Base-by-base conservation (phyloP, 2,888 invertebrate genomes). In the Tiliacea citrago region DNA sequence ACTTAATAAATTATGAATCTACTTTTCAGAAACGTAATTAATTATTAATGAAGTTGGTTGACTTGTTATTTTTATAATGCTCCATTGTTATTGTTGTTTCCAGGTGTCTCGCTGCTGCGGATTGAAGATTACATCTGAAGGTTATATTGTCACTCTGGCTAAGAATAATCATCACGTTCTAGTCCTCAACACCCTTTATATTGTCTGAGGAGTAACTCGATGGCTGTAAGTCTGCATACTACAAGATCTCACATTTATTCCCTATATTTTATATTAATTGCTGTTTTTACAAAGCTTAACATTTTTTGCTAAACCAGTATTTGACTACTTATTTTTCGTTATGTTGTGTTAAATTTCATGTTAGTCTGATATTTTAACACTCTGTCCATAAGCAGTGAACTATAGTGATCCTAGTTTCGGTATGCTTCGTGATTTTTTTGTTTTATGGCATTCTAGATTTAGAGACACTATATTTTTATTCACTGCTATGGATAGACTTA, bases 81-180 rank as follows among this genome's bases (percentile, higher is more conserved):
- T 61, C 24, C 21, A 47, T 18, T 21, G 24, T 13, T 16, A 18
- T 45, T 66, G 47, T 1, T 68, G 2, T 24, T 94, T 94, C n/a
- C 97, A 99, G 98, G 99, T 99, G 85, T 99, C 99, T 86, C 98
- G 99, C 91, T 99, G 99, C 97, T 99, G 99, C 94, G 99, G 99
- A 84, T 97, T 99, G 92, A 99, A 99, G 97, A 99, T 99, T 91
- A 99, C 99, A 75, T 98, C 99, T 35, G 99, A 99, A 95, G 99
- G 99, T 88, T 99, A 99, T 95, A 98, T 99, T 90, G 98, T 99
- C 89, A 99, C 99, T 86, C 97, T 99, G 96, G 99, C 99, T 94
- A 99, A 99, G 97, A 99, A 99, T 97, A 99, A 99, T 97, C 99
- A 99, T 96, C 99, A 99, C 96, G 99, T 99, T 92, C 98, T 99